Conservation (phyloP, 2,888 invertebrate species). For the Drosophila limbata region DNA sequence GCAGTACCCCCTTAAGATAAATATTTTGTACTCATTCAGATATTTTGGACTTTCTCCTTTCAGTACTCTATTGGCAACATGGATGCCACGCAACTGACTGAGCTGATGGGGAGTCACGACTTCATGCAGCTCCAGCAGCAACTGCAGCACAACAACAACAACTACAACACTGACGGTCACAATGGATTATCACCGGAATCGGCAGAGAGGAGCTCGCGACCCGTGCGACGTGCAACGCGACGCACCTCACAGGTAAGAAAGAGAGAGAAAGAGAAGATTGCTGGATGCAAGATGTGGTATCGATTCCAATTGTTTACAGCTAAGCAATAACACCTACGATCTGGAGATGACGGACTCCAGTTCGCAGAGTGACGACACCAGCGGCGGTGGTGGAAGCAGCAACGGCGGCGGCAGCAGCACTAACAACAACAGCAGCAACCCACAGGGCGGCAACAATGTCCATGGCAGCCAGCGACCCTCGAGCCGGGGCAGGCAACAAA, state of each 20-base stretch:
- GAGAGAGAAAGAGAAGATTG: not conserved
- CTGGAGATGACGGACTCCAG: constrained; percentile 85
- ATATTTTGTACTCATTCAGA: too few relatives aligned
- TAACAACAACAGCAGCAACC: constrained; percentile 61
- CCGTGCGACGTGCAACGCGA: constrained; percentile 82
- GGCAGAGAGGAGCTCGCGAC: constrained; percentile 80
- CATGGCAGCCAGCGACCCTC: constrained; percentile 67
- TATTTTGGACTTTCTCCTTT: not conserved
- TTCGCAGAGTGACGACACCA: constrained; percentile 85
- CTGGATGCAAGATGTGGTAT: not conserved
- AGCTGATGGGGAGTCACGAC: constrained; percentile 78
- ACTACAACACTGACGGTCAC: constrained; percentile 72
- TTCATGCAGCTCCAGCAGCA: constrained; percentile 80
- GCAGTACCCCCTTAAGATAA: too few relatives aligned
- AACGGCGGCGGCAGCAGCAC: constrained; percentile 82
- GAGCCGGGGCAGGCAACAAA: constrained; percentile 78
- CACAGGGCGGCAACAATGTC: constrained; percentile 39
- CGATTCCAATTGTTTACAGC: constrained; percentile 52
- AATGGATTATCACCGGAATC: constrained; percentile 74
- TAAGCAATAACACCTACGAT: constrained; percentile 84
- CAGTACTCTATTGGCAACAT: constrained; percentile 53
- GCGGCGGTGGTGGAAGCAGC: constrained; percentile 85
- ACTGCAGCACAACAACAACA: constrained; percentile 74
- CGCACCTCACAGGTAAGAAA: constrained; percentile 82
- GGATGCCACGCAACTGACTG: constrained; percentile 78